Conservation (phyloP, 1,140 invertebrate species). For the Apocrypta bakeri region DNA sequence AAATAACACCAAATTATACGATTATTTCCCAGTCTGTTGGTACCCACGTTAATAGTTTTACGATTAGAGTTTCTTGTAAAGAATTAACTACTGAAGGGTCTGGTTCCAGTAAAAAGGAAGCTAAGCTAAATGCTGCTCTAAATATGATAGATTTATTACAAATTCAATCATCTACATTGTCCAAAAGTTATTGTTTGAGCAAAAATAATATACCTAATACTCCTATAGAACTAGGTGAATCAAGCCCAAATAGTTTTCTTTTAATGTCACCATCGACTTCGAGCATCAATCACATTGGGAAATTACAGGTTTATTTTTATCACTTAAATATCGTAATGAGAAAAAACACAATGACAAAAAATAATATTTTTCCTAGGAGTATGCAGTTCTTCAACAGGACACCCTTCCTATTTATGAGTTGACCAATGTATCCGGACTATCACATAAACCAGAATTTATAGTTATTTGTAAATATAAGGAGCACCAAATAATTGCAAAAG, state of each 20-base stretch:
- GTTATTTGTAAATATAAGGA: background rate
- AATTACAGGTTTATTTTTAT: slow-evolving; percentile 10
- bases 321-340: background rate
- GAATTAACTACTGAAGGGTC: background rate
- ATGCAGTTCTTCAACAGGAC: background rate
- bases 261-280: background rate
- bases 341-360: background rate
- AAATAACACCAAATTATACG: background rate
- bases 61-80: background rate
- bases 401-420: background rate
- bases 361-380: background rate
- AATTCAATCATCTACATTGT: background rate
- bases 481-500: background rate
- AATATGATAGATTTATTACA: background rate
- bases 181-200: background rate
- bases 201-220: background rate
- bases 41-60: background rate
- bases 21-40: background rate
- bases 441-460: slow-evolving; percentile 2
- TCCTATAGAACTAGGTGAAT: background rate
- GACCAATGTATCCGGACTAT: background rate
- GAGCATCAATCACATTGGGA: slow-evolving; percentile 1
- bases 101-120: slow-evolving; percentile 19
- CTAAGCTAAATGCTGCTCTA: background rate
- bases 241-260: background rate